phyloP scores from a whole-genome alignment of 2,888 invertebrate species.

The Yponomeuta sedellus region DNA sequence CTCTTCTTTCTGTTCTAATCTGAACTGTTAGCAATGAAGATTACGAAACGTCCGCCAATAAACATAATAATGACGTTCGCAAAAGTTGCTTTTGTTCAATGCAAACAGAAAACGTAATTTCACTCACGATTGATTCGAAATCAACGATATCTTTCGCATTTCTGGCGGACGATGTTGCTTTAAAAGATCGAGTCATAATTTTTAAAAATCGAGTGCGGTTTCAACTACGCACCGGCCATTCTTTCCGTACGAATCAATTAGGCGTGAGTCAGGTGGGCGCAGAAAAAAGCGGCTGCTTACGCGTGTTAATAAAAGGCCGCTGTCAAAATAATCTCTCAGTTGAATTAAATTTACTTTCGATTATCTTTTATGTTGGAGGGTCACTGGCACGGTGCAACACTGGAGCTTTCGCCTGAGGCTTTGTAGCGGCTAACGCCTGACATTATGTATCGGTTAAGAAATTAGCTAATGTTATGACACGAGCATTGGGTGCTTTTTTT shows the following conservation, averaged over 20 bases:
- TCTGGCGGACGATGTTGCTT: not conserved
- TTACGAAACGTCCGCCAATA: not conserved
- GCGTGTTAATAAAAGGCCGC: slow-evolving; percentile 40
- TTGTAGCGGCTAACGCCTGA: slow-evolving; percentile 30
- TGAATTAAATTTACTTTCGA: slow-evolving; percentile 71
- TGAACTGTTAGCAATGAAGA: not conserved
- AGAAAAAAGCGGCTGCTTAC: slow-evolving; percentile 30
- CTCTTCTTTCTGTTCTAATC: not conserved
- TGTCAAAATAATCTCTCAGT: slow-evolving; percentile 50
- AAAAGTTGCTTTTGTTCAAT: not conserved
- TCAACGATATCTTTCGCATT: not conserved
- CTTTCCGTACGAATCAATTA: slow-evolving; percentile 23
- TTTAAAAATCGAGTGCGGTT: not conserved
- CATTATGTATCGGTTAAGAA: slow-evolving; percentile 38
- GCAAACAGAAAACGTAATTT: slow-evolving; percentile 19
- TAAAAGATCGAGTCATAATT: not conserved
- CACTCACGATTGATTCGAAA: slow-evolving; percentile 27
- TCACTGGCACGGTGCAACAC: slow-evolving; percentile 38
- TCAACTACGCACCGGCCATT: not conserved
- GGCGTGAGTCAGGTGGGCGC: slow-evolving; percentile 15
- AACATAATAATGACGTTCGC: not conserved
- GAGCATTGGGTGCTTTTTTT: slow-evolving; percentile 28
- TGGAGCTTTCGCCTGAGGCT: slow-evolving; percentile 59
- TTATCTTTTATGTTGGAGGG: slow-evolving; percentile 63
- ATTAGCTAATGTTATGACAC: slow-evolving; percentile 43